Base-by-base conservation (phyloP, 1,140 invertebrate genomes). In the Catajapyx aquilonaris region DNA sequence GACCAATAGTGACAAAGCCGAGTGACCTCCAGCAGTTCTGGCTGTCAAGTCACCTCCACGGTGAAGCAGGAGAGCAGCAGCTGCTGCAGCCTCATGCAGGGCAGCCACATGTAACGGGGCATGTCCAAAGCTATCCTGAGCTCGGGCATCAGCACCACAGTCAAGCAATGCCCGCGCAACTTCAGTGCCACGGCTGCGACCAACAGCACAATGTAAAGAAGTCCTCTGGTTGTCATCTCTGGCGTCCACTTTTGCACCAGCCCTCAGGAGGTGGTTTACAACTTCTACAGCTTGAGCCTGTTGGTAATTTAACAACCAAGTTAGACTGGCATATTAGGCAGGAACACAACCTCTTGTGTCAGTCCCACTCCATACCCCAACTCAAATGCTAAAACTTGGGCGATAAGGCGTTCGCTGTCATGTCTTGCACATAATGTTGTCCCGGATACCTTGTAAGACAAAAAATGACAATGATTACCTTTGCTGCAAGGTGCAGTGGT, bases 81-180 rank as follows among this genome's bases (percentile, higher is more conserved):
- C 76, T 17, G 64, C 61, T 3, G 79, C 78, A 41, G 73, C 78
- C 54, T 85, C 80, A 51, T 84, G 81, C 3, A 85, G 57, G 0
- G 81, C 83, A 2, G 81, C 81, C 22, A 86, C 69, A 52, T 87
- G 81, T 9, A 88, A 52, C 0, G 69, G 74, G 20, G 69, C 83
- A 56, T 73, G 88, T 36, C 74, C 85, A 59, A 68, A 90, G 44
- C 61, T 60, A 7, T 65, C 61, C 20, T 53, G 62, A 43, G 68
- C 65, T 52, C 88, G 85, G 1, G 84, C 71, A 48, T 76, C 65
- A 0, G 78, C 77, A 2, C 78, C 76, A 1, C 64, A 64, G 31
- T 67, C 61, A 1, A 77, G 50, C 1, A 84, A 52, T 3, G 70
- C 48, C 37, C 65, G 62, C 5, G 76, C 73, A 36, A 73, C 68